Conservation (phyloP, 2,113 vertebrate genomes). For the Platichthys flesus region DNA sequence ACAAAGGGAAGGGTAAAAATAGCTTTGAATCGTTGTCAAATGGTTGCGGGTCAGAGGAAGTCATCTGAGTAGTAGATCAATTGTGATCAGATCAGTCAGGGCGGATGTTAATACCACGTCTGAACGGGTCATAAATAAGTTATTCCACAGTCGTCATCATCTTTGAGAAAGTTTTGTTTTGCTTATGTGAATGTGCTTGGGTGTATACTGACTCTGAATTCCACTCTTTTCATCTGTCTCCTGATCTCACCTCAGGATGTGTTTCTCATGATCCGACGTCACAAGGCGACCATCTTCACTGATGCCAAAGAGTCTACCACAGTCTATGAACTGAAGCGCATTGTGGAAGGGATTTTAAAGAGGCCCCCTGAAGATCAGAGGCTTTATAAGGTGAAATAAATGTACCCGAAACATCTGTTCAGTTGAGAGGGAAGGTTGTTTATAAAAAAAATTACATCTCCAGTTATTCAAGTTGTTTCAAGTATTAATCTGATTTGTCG, state of each 20-base stretch:
- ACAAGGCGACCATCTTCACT: constrained; percentile 93
- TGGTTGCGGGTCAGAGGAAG: neutral
- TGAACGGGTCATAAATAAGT: neutral
- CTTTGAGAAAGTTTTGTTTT: neutral
- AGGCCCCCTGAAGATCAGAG: constrained; percentile 90
- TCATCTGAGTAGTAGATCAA: neutral
- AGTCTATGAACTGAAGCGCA: constrained; percentile 90
- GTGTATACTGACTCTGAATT: constrained; percentile 2
- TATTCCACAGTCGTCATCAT: neutral
- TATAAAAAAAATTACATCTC: no score
- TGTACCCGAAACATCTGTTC: neutral
- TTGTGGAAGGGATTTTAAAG: constrained; percentile 92
- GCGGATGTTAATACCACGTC: no score
- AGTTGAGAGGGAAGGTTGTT: neutral
- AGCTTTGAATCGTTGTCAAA: neutral
- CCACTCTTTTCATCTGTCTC: neutral
- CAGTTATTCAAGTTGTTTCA: no score
- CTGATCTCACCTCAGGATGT: constrained; percentile 83
- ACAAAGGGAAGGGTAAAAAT: no score
- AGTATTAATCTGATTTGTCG: no score
- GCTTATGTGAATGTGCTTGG: neutral
- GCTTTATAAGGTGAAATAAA: constrained; percentile 87
- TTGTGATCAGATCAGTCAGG: no score
- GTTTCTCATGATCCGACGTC: constrained; percentile 92
- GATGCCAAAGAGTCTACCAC: constrained; percentile 93